Evolutionary conservation across 1,140 invertebrate species (phyloP).

Genomic region (Pachypsylla venusta): DNA sequence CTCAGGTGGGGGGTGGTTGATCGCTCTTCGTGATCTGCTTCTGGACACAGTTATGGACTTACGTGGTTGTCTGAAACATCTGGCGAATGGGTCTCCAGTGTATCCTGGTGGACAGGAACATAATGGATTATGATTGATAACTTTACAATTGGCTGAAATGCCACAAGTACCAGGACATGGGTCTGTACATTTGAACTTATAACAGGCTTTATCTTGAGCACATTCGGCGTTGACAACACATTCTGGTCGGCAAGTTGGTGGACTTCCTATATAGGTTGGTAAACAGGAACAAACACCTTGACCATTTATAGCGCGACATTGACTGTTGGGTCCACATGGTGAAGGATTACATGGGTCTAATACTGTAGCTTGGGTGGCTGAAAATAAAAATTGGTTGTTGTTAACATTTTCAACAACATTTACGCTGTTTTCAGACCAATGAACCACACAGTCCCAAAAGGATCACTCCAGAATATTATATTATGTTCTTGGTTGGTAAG

Average conservation of each 20-base stretch:
- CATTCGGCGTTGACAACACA: conserved; percentile 65
- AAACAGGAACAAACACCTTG: conserved; percentile 52
- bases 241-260: conserved; percentile 57
- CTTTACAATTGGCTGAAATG: conserved; percentile 36
- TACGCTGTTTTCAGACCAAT: too few relatives aligned
- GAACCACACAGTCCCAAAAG: too few relatives aligned
- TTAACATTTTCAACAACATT: too few relatives aligned
- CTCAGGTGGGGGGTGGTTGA: too few relatives aligned
- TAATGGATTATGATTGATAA: conserved; percentile 34
- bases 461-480: too few relatives aligned
- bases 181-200: conserved; percentile 40
- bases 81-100: conserved; percentile 34
- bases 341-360: conserved; percentile 52
- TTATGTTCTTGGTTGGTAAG: too few relatives aligned
- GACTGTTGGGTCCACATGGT: conserved; percentile 63
- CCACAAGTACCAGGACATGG: conserved; percentile 43
- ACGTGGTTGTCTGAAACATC: conserved; percentile 28
- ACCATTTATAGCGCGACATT: conserved; percentile 44
- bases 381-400: too few relatives aligned
- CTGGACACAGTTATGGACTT: conserved; percentile 11
- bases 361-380: conserved; percentile 30
- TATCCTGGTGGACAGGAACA: conserved; percentile 33
- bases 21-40: too few relatives aligned
- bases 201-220: conserved; percentile 42
- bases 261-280: conserved; percentile 49